Evolutionary conservation across 2,113 vertebrate species (phyloP).

Genomic region (Anhinga anhinga): DNA sequence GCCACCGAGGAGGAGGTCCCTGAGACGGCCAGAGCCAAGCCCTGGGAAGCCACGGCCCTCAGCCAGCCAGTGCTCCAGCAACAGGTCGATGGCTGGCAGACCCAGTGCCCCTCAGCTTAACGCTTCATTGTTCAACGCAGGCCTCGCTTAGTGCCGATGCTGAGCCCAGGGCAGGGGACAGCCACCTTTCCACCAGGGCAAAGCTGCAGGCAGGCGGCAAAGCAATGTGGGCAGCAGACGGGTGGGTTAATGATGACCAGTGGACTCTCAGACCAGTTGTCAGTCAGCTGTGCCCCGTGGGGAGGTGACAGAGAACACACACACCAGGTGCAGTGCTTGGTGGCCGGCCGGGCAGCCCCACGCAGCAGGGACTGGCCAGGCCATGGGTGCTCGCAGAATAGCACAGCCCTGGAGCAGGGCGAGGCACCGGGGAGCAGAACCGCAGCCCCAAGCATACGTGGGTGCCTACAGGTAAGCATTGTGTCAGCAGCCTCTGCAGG

Average conservation of each 20-base stretch:
- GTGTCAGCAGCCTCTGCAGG: not conserved
- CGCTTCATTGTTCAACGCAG: fast-evolving
- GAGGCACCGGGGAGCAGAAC: not conserved
- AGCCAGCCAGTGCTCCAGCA: not conserved
- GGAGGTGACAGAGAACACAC: not conserved
- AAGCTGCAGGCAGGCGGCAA: not conserved
- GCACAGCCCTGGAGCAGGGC: not conserved
- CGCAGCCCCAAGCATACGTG: not conserved
- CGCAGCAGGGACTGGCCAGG: fast-evolving
- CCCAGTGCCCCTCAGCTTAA: not conserved
- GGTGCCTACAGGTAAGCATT: not conserved
- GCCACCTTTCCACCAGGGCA: not conserved
- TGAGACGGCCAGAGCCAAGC: not conserved
- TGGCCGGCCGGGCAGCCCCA: not conserved
- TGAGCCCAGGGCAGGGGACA: not conserved
- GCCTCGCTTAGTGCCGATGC: not conserved
- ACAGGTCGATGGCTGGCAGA: fast-evolving
- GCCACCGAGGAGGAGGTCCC: not conserved
- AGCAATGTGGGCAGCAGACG: fast-evolving
- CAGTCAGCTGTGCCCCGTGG: not conserved
- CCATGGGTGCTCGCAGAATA: not conserved
- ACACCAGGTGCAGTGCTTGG: fast-evolving
- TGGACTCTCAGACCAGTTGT: not conserved
- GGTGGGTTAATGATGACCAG: not conserved
- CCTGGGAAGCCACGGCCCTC: fast-evolving